phyloP scores from a whole-genome alignment of 2,113 vertebrate genomes.

The Sorex fumeus region DNA sequence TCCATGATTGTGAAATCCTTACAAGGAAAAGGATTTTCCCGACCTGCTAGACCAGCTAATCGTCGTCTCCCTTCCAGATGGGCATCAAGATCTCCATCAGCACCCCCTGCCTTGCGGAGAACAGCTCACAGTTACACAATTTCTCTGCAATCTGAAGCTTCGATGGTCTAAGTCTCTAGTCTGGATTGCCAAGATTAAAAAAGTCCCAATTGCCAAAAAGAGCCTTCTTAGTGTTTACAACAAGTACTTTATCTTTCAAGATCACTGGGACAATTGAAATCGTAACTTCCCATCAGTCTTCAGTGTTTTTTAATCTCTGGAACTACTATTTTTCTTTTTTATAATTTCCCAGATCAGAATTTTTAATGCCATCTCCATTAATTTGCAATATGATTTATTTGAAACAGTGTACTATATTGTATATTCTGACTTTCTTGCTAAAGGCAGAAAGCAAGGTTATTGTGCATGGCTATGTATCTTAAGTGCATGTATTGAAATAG shows the following conservation, averaged over 20 bases:
- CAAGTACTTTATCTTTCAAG: constrained; percentile 77
- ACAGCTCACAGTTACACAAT: constrained; percentile 85
- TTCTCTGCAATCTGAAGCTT: constrained; percentile 90
- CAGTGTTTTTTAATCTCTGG: constrained; percentile 91
- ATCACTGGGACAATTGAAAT: constrained; percentile 77
- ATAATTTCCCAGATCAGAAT: constrained; percentile 80
- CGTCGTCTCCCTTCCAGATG: constrained; percentile 95
- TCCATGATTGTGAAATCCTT: constrained; percentile 82
- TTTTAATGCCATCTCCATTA: constrained; percentile 84
- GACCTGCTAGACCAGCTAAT: constrained; percentile 95
- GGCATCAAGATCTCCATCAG: constrained; percentile 92
- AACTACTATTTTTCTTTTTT: constrained; percentile 87
- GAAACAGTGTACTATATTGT: constrained; percentile 90
- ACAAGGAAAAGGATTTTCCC: constrained; percentile 93
- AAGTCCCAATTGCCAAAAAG: constrained; percentile 64
- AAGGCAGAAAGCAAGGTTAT: constrained; percentile 88
- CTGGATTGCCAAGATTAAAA: constrained; percentile 62
- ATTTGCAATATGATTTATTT: constrained; percentile 84
- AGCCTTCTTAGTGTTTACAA: constrained; percentile 75
- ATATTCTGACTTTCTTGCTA: constrained; percentile 90
- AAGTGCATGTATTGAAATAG: constrained; percentile 90
- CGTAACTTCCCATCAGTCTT: constrained; percentile 90
- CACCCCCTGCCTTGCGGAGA: constrained; percentile 87
- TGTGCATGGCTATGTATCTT: constrained; percentile 89
- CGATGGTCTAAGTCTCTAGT: constrained; percentile 88